Evolutionary conservation across 2,113 vertebrate species (phyloP).

Genomic region (Nyctereutes procyonoides): DNA sequence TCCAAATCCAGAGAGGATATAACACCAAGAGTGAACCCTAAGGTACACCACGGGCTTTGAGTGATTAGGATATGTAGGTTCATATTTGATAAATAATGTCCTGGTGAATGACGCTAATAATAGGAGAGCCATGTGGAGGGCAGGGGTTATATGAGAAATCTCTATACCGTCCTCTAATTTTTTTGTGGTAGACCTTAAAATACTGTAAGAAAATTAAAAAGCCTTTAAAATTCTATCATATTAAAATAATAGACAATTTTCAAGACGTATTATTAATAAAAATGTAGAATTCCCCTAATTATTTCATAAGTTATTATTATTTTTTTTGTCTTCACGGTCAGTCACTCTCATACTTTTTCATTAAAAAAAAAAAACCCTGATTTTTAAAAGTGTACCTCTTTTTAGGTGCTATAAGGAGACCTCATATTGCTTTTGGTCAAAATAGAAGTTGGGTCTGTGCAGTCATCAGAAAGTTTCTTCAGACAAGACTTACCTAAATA

Average conservation of each 20-base stretch:
- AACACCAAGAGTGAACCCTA: background rate
- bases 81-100: background rate
- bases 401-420: background rate
- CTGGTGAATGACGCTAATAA: too few species aligned
- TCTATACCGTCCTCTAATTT: background rate
- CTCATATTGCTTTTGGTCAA: background rate
- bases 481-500: background rate
- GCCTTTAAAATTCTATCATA: background rate
- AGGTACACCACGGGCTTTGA: background rate
- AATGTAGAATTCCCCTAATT: background rate
- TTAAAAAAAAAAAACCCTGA: background rate
- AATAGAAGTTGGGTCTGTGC: background rate
- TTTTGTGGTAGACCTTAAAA: background rate
- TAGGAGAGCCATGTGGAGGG: rapidly evolving
- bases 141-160: background rate
- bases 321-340: background rate
- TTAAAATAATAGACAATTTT: background rate
- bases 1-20: background rate
- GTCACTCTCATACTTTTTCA: background rate
- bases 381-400: background rate
- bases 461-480: background rate
- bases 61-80: background rate
- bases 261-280: background rate
- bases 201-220: background rate
- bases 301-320: background rate